Base-by-base conservation (phyloP, 1,140 invertebrate genomes). In the Drosophila carrolli region DNA sequence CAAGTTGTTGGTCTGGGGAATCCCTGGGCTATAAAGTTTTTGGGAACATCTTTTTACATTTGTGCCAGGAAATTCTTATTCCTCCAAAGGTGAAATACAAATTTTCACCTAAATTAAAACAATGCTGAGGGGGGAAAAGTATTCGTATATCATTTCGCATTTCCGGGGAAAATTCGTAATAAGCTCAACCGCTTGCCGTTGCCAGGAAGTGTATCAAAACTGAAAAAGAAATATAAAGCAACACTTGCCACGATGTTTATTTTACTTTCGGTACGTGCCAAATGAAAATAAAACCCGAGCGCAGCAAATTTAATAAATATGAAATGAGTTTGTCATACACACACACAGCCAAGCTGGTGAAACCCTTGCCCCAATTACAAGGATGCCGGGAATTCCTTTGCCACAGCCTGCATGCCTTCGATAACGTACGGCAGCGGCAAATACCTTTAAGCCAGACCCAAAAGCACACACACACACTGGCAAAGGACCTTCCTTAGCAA, bases 251-350 rank as follows among this genome's bases (percentile, higher is more conserved):
- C 44, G 54, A 85, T 78, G 68, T 88, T 82, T 78, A 54, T 82
- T 76, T 76, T 67, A 76, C 73, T 58, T 82, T 57, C 65, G 75
- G 75, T 78, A 88, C 83, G 82, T 85, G 83, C 79, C 66, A 88
- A 83, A 79, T 88, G 80, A 86, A 86, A 83, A 83, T 83, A 83
- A 88, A 89, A 83, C 71, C 66, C 61, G 41, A 86, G 75, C 83
- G 66, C 46, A 78, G 44, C 65, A 88, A 86, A 86, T 86, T 86
- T 86, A 86, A 86, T 86, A 86, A 86, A 86, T 86, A 86, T 88
- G 77, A 86, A 86, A 86, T 86, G 82, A 83, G 82, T 76, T 82
- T 82, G 71, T 82, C 82, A 82, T 76, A 82, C 67, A 76, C 78
- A 86, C 51, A 58, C 68, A 37, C 56, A 55, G 47, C 50, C 40